Percentiles rank a stretch among this genome's conserved stretches.
These are phyloP conservation scores for Bursaphelenchus mucronatus DNA, from an alignment of 1,140 invertebrate genomes.

Conservation along the genomic window DNA sequence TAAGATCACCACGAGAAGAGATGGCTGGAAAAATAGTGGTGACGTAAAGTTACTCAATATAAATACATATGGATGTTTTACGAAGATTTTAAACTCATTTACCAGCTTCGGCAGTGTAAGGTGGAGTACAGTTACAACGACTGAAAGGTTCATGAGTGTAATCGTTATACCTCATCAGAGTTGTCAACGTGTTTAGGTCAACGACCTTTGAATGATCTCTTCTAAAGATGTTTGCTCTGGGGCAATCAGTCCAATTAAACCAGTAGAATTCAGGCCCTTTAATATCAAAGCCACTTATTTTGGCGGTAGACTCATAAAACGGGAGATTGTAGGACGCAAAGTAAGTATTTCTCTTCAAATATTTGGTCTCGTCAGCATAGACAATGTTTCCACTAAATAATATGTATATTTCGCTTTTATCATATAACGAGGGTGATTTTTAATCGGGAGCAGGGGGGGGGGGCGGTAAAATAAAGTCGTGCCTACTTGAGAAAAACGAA, in stretches of 20 bases:
- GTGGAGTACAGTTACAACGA: conserved; percentile 70
- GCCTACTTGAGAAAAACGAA: too few relatives aligned
- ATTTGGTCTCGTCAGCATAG: conserved; percentile 68
- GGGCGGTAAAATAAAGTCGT: too few relatives aligned
- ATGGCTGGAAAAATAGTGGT: conserved; percentile 52
- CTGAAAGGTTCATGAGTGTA: conserved; percentile 70
- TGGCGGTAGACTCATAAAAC: conserved; percentile 69
- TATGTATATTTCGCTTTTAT: too few relatives aligned
- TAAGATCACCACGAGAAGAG: conserved; percentile 57
- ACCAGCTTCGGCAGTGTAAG: conserved; percentile 69
- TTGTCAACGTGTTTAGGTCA: conserved; percentile 66
- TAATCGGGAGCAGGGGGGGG: too few relatives aligned
- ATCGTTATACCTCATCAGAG: conserved; percentile 73
- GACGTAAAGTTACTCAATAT: not conserved
- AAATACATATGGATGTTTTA: too few relatives aligned
- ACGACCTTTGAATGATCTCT: conserved; percentile 66
- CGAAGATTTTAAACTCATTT: not conserved
- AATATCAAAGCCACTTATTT: conserved; percentile 64
- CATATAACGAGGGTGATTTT: too few relatives aligned
- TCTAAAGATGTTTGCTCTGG: conserved; percentile 69
- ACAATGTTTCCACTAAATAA: conserved; percentile 12
- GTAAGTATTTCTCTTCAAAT: conserved; percentile 69
- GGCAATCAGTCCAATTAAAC: conserved; percentile 69
- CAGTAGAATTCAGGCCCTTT: conserved; percentile 64
- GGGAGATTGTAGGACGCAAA: conserved; percentile 77